Base-by-base conservation (phyloP, 1,140 invertebrate genomes). In the Ips nitidus region DNA sequence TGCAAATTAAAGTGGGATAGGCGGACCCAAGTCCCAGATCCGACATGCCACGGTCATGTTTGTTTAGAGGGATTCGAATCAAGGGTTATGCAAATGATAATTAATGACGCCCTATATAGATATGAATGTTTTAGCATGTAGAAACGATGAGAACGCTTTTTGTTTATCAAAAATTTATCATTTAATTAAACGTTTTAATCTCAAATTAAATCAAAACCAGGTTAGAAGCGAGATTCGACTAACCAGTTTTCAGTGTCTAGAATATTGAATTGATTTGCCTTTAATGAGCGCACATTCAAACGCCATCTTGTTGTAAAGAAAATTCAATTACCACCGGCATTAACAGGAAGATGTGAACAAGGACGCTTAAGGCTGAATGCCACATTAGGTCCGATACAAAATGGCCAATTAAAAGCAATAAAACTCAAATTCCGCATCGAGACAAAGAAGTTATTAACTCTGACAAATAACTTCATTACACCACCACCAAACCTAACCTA, bases 391-490 rank as follows among this genome's bases (percentile, higher is more conserved):
- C 22, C 22, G 22, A 22, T 22, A 22, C 22, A 22, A 22, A 22
- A 22, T 22, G 22, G 22, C 22, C 22, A 22, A 22, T 22, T 22
- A 22, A 22, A 22, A 22, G 22, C 22, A 22, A 22, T 22, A 22
- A 22, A 22, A 22, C 22, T 22, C 22, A 22, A 22, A 22, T 22
- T 22, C 22, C 22, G 22, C 22, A 22, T 5, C 58, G 47, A 52
- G 58, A 69, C 58, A 62, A 63, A 69, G 68, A 64, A 69, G 60
- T 64, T 57, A 69, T 69, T 69, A 63, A 69, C 53, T 56, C 55
- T 69, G 68, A 69, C 68, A 69, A 69, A 69, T 69, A 69, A 63
- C 68, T 69, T 69, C 68, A 69, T 69, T 69, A 69, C 68, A 64
- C 52, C 68, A 56, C 53, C 50, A 41, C 38, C 50, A 55, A 45